phyloP scores from a whole-genome alignment of 37 sponge, comb jelly and placozoan species.

The Petrosia ficiformis region DNA sequence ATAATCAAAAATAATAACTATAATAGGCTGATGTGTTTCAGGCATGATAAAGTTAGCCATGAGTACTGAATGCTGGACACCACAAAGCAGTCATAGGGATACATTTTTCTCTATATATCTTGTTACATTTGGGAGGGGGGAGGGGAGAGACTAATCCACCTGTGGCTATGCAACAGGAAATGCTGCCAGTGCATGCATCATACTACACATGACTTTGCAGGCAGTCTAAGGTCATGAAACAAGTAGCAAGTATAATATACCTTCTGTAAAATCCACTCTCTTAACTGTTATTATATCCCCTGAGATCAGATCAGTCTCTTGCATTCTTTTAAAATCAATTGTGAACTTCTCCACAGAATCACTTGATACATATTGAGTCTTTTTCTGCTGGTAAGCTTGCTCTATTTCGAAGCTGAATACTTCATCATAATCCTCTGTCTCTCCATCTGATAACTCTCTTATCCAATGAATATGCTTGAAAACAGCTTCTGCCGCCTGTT shows the following conservation, averaged over 20 bases:
- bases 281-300: constrained; percentile 4
- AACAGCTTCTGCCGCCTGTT: constrained; percentile 27
- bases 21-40: too few species aligned
- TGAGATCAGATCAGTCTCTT: constrained; percentile 4
- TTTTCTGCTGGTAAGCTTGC: constrained; percentile 12
- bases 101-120: too few species aligned
- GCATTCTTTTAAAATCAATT: constrained; percentile 24
- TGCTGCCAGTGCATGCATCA: too few species aligned
- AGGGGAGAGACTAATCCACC: too few species aligned
- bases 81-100: too few species aligned
- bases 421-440: constrained; percentile 26
- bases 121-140: too few species aligned
- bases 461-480: constrained; percentile 34
- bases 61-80: too few species aligned
- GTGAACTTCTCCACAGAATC: neutral
- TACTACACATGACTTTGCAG: too few species aligned
- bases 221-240: neutral
- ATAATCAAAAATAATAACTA: too few species aligned
- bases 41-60: too few species aligned
- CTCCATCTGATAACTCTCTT: constrained; percentile 8
- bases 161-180: too few species aligned
- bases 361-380: neutral
- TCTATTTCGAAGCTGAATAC: constrained; percentile 35
- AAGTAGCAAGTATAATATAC: too few species aligned
- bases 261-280: constrained; percentile 27